Conservation (phyloP, 2,888 invertebrate genomes). For the Apamea epomidion region DNA sequence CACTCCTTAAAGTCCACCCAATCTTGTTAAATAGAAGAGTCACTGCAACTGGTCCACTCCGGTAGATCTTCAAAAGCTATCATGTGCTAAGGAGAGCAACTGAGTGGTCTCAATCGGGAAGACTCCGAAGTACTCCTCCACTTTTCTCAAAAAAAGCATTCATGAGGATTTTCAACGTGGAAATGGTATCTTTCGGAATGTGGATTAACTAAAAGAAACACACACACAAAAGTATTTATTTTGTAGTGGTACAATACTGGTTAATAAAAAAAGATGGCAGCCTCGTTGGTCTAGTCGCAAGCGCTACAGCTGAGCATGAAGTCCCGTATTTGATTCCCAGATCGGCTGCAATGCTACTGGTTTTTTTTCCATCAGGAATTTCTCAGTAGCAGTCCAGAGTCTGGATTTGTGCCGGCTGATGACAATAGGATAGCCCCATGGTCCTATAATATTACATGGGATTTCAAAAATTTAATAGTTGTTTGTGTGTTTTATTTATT, state of each 20-base stretch:
- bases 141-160: neutral
- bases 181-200: neutral
- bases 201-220: no score
- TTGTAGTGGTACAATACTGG: no score
- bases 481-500: no score
- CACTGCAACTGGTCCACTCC: neutral
- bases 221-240: no score
- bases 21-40: conserved; percentile 4
- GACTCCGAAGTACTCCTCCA: neutral
- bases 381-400: no score
- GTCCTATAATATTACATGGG: no score
- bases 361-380: neutral
- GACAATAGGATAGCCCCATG: no score
- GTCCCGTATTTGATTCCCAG: neutral
- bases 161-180: neutral
- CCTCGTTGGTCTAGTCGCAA: neutral
- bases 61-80: conserved; percentile 1
- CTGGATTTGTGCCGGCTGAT: no score
- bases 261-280: neutral
- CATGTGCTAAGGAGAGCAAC: neutral
- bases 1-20: neutral
- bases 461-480: no score
- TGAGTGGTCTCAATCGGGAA: conserved; percentile 18
- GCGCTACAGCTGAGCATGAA: neutral
- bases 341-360: neutral